A percentile compares a stretch with the other conserved stretches of the same genome.
Conservation (phyloP, 2,888 invertebrate species). For the Pseudolycoriella hygida region DNA sequence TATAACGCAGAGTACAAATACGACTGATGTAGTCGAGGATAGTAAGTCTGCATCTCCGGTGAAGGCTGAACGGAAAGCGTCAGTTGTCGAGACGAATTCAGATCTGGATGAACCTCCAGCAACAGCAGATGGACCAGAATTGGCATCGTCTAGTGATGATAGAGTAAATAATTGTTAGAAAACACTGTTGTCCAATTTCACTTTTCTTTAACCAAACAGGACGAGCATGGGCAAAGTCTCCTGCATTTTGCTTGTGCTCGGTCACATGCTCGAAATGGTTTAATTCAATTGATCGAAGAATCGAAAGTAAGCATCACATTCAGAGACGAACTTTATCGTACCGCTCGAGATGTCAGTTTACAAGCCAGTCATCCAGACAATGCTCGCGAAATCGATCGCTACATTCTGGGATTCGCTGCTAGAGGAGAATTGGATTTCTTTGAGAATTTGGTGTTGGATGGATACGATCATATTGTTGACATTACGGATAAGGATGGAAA, state of each 20-base stretch:
- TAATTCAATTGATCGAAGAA: constrained; percentile 64
- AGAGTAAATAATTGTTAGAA: constrained; percentile 28
- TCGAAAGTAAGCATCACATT: constrained; percentile 63
- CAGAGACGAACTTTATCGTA: constrained; percentile 72
- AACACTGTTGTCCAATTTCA: background rate
- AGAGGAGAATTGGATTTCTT: constrained; percentile 50
- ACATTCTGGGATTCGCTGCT: constrained; percentile 57
- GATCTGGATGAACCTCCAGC: constrained; percentile 5
- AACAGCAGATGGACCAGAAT: constrained; percentile 34
- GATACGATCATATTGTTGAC: constrained; percentile 75
- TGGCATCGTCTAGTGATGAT: constrained; percentile 42
- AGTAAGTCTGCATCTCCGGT: too few relatives aligned
- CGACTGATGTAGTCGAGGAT: background rate
- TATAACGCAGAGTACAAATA: background rate
- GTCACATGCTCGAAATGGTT: constrained; percentile 59
- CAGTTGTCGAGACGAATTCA: background rate
- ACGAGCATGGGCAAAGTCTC: constrained; percentile 80
- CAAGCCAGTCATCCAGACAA: constrained; percentile 64
- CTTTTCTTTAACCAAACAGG: constrained; percentile 31
- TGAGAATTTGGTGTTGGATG: constrained; percentile 44
- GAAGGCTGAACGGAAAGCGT: too few relatives aligned
- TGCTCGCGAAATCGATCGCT: constrained; percentile 64
- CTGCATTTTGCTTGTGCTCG: constrained; percentile 75
- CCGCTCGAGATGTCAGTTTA: constrained; percentile 69
- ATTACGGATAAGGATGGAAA: constrained; percentile 53